Conservation (phyloP, 2,113 vertebrate species). For the Pollachius pollachius region DNA sequence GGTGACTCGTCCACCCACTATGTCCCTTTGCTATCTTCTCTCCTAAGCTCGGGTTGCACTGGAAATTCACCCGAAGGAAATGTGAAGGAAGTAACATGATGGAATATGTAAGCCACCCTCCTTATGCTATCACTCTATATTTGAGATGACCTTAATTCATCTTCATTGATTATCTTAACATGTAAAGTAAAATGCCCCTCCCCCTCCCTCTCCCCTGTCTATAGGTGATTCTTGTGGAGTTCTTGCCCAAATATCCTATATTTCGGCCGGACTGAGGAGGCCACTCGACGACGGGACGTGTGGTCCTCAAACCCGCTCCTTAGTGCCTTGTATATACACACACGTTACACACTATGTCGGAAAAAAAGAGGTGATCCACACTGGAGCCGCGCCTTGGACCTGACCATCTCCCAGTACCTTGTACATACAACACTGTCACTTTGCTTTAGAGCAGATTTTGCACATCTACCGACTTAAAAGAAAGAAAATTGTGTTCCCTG, state of each 20-base stretch:
- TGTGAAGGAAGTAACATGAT: conserved; percentile 99
- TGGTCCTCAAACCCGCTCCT: conserved; percentile 88
- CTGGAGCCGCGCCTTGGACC: conserved; percentile 63
- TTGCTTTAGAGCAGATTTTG: conserved; percentile 92
- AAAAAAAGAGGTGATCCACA: conserved; percentile 81
- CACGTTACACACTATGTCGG: conserved; percentile 60
- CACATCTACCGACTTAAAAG: conserved; percentile 84
- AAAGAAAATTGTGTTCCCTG: conserved; percentile 71
- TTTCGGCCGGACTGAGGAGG: conserved; percentile 95
- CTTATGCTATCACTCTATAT: not conserved
- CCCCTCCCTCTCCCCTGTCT: conserved; percentile 46
- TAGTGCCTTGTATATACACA: conserved; percentile 99
- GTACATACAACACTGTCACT: conserved; percentile 78
- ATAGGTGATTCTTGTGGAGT: conserved; percentile 99
- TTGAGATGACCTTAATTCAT: not conserved
- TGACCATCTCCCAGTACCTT: conserved; percentile 61
- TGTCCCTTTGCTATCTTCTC: conserved; percentile 34
- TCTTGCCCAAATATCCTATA: conserved; percentile 99
- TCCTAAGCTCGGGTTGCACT: conserved; percentile 93
- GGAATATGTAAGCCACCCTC: conserved; percentile 79
- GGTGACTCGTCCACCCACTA: conserved; percentile 29
- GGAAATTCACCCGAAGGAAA: conserved; percentile 98
- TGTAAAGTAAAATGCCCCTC: not conserved
- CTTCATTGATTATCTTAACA: not conserved
- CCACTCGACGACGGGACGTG: conserved; percentile 66